Base-by-base conservation (phyloP, 2,888 invertebrate genomes). In the Pseudococcus viburni region DNA sequence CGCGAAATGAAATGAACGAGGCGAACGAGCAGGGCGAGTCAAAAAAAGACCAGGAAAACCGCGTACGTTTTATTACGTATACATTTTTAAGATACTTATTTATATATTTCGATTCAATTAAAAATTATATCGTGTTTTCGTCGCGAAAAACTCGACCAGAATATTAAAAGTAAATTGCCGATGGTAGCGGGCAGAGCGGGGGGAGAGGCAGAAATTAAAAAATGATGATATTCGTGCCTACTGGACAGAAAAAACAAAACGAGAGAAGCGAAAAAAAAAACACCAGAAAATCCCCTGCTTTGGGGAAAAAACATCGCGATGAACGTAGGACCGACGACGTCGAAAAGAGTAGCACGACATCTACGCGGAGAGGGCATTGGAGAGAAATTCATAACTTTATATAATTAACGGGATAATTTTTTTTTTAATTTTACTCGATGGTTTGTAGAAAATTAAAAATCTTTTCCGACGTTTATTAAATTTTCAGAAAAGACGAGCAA, bases 381-480 rank as follows among this genome's bases (percentile, higher is more conserved):
- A 42, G 80, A 33, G 80, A 80, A 80, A 80, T 80, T 80, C 80
- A 42, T 80, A 80, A 80, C 80, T 80, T 80, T 80, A 80, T 80
- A 42, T 80, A 80, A 80, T 80, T 80, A 80, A 42, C 80, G 80
- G 42, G 26, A 80, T 80, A 33, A 33, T 80, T 42, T 80, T 80
- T 80, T 80, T 80, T 42, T n/a, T 80, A 80, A 80, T 80, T 80
- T 80, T 80, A n/a, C 80, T 80, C 42, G 80, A 80, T 80, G 80
- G 80, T 80, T 80, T 80, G 80, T 42, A 39, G 80, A 80, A 80
- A 80, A 80, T 80, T 80, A 80, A 80, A 80, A 80, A 80, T 80
- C 80, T 80, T 80, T 42, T 80, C 80, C 80, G 80, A 80, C 80
- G 80, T 80, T 80, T 80, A 80, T 80, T 80, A 80, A 80, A 80